phyloP scores from a whole-genome alignment of 2,888 invertebrate genomes.

The Luffia ferchaultella region DNA sequence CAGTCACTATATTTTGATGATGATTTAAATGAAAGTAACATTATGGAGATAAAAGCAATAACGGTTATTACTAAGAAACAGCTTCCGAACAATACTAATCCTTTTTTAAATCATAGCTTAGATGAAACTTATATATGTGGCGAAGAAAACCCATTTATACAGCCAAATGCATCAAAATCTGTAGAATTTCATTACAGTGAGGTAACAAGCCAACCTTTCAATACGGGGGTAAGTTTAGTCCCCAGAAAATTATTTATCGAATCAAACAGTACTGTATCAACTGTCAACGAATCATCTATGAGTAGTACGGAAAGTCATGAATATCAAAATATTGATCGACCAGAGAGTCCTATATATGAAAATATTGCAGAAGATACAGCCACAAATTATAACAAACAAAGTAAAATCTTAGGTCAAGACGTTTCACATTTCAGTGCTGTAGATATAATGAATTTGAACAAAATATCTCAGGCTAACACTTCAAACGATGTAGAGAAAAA shows the following conservation, averaged over 20 bases:
- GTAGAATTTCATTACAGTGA: constrained; percentile 37
- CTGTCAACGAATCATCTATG: constrained; percentile 37
- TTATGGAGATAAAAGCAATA: constrained; percentile 62
- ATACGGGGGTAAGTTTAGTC: constrained; percentile 21
- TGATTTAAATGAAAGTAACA: constrained; percentile 60
- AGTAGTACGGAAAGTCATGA: constrained; percentile 28
- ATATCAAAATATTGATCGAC: constrained; percentile 48
- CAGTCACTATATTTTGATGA: constrained; percentile 52
- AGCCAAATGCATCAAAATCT: constrained; percentile 21
- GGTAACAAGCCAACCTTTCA: constrained; percentile 18
- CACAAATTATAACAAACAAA: constrained; percentile 44
- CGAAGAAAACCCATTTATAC: constrained; percentile 40
- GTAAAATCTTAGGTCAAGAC: constrained; percentile 53
- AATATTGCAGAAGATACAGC: constrained; percentile 36
- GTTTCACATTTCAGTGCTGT: constrained; percentile 49
- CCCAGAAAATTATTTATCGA: constrained; percentile 47
- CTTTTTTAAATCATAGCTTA: constrained; percentile 45
- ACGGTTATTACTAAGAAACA: constrained; percentile 55
- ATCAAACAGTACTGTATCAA: constrained; percentile 51
- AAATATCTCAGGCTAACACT: constrained; percentile 31
- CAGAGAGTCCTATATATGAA: constrained; percentile 50
- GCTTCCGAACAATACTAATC: constrained; percentile 43
- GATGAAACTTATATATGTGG: constrained; percentile 17
- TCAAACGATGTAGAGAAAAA: constrained; percentile 46
- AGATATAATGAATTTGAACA: constrained; percentile 55